Percentiles rank a stretch among this genome's conserved stretches.
These are phyloP conservation scores for Luehdorfia chinensis DNA, from an alignment of 1,140 invertebrate genomes.

Conservation along the genomic window DNA sequence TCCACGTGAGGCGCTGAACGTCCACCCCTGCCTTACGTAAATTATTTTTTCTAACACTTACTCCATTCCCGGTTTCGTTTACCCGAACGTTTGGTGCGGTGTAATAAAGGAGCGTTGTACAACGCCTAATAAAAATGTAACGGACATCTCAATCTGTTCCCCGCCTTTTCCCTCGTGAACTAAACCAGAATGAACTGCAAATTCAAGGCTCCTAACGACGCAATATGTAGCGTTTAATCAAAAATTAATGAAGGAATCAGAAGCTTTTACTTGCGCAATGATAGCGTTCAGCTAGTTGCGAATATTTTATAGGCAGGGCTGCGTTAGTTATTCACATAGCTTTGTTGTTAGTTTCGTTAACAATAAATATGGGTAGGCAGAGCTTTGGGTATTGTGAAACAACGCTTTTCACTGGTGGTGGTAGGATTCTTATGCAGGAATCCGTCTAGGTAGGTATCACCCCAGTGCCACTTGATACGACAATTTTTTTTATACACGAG, in stretches of 20 bases:
- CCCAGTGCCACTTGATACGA: neutral
- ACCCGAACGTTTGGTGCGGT: neutral
- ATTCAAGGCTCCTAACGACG: slow-evolving; percentile 10
- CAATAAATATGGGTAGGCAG: neutral
- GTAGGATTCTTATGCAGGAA: no score
- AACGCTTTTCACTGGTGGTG: neutral
- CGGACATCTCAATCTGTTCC: neutral
- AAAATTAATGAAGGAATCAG: slow-evolving; percentile 7
- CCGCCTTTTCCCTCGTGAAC: neutral
- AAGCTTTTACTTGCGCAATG: neutral
- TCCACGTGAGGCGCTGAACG: slow-evolving; percentile 56
- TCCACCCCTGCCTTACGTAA: neutral
- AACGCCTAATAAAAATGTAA: neutral
- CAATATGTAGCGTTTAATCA: slow-evolving; percentile 9
- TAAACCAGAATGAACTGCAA: slow-evolving; percentile 13
- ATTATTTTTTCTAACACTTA: neutral
- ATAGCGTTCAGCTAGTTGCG: no score
- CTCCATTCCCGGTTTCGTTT: neutral
- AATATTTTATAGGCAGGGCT: slow-evolving; percentile 12
- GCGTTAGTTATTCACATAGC: neutral
- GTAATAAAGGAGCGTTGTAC: slow-evolving; percentile 4
- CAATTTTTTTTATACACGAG: no score
- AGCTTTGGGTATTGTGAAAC: neutral
- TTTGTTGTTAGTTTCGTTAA: neutral
- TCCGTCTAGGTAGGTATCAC: no score